Base-by-base conservation (phyloP, 2,888 invertebrate genomes). In the Philopedon plagiatum region DNA sequence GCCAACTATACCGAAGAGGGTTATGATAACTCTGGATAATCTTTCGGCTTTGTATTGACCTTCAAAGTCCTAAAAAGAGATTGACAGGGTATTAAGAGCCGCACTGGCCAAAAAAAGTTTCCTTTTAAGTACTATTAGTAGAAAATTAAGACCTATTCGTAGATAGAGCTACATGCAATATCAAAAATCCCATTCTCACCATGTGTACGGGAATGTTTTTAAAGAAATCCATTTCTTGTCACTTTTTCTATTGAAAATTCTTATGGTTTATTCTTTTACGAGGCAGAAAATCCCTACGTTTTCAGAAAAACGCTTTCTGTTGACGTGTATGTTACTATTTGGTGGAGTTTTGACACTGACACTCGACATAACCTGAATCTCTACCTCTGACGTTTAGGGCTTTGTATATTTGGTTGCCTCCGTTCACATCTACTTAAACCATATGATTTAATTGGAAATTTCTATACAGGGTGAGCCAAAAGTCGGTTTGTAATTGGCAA, bases 1-100 rank as follows among this genome's bases (percentile, higher is more conserved):
- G 7, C 98, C 98, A 63, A 97, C 94, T 75, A 92, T 94, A 73
- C 96, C 97, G 87, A 97, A 97, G 49, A 96, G 83, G 8, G 95
- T 92, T 72, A 98, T 95, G 64, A 98, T 97, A 11, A 95, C 91
- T 82, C 97, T 90, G 51, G 96, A 97, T 65, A 95, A 87, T 82
- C 92, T 94, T 85, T 98, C 98, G 0, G 97, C 97, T 83, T 91
- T 92, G 11, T 92, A 92, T 86, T 97, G 97, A 0, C 97, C 97
- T 73, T 94, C 95, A 85, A 93, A 97, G 83, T 97, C 97, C 94
- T 93, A 73, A 32, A 84, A 84, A 78, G 66, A 71, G 77, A 78
- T 51, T 13, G 5, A 41, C n/a, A n/a, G 13, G 2, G 15, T n/a
- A n/a, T 4, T 37, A 4, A 37, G n/a, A n/a, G n/a, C 11, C 5